Evolutionary conservation across 2,797 vertebrate species (phyloP).

Genomic region (Amblyopsis hoosieri): DNA sequence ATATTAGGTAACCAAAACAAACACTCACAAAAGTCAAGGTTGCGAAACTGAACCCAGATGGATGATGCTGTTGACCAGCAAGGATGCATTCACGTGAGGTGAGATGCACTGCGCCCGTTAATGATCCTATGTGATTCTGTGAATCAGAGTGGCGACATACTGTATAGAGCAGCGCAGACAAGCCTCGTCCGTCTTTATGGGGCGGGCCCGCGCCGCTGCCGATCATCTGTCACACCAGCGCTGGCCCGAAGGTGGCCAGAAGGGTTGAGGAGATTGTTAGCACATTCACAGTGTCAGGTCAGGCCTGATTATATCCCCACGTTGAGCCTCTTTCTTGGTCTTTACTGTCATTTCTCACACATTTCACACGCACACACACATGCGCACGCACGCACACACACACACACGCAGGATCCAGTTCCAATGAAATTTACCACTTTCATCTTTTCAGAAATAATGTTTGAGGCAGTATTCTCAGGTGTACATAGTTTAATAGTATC

Average conservation of each 20-base stretch:
- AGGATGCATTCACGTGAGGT: background rate
- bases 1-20: no score
- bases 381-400: background rate
- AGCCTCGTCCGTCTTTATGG: slow-evolving; percentile 2
- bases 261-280: background rate
- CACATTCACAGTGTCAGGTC: background rate
- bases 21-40: no score
- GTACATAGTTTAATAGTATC: slow-evolving; percentile 18
- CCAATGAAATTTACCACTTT: background rate
- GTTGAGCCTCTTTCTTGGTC: background rate
- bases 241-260: background rate
- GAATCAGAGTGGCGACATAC: background rate
- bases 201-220: background rate
- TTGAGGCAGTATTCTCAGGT: slow-evolving; percentile 20
- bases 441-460: slow-evolving; percentile 1
- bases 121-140: background rate
- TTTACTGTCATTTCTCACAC: background rate
- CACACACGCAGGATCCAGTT: background rate
- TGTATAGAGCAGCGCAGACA: background rate
- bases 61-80: background rate
- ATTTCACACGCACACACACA: background rate
- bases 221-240: background rate
- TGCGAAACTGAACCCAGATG: no score
- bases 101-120: background rate
- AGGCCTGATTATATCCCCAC: background rate